Evolutionary conservation across 2,113 vertebrate genomes (phyloP).

Genomic region (Empidonax traillii): DNA sequence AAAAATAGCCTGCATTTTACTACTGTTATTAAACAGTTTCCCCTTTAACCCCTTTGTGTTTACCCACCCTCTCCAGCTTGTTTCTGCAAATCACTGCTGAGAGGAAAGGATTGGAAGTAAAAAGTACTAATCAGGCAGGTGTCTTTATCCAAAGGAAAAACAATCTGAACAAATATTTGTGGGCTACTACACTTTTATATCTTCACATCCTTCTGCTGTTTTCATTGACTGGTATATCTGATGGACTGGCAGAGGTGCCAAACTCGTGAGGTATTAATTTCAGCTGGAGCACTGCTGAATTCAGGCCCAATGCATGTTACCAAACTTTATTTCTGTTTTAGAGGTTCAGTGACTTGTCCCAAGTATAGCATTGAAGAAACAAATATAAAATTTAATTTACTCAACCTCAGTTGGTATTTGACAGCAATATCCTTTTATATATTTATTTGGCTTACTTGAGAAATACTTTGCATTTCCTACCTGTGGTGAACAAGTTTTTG

Average conservation of each 20-base stretch:
- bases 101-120: constrained; percentile 65
- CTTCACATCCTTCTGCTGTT: constrained; percentile 48
- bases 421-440: constrained; percentile 60
- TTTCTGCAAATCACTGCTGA: constrained; percentile 77
- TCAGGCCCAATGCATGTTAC: not conserved
- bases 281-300: not conserved
- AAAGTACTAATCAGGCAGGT: constrained; percentile 75
- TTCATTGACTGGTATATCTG: constrained; percentile 48
- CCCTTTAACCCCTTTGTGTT: constrained; percentile 81
- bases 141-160: constrained; percentile 78
- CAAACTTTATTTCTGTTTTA: constrained; percentile 19
- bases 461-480: constrained; percentile 51
- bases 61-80: constrained; percentile 74
- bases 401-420: constrained; percentile 37
- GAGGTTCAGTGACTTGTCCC: constrained; percentile 23
- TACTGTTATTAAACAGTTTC: constrained; percentile 85
- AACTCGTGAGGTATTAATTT: not conserved
- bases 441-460: constrained; percentile 17
- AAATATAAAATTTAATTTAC: constrained; percentile 54
- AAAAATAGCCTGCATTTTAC: constrained; percentile 83
- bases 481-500: constrained; percentile 8
- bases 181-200: constrained; percentile 60
- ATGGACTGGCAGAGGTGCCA: not conserved
- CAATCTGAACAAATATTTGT: constrained; percentile 69
- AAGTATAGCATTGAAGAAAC: constrained; percentile 29